Percentiles rank a stretch among this genome's conserved stretches.
Conservation (phyloP, 2,888 invertebrate genomes). For the Meiosimyza decipiens region DNA sequence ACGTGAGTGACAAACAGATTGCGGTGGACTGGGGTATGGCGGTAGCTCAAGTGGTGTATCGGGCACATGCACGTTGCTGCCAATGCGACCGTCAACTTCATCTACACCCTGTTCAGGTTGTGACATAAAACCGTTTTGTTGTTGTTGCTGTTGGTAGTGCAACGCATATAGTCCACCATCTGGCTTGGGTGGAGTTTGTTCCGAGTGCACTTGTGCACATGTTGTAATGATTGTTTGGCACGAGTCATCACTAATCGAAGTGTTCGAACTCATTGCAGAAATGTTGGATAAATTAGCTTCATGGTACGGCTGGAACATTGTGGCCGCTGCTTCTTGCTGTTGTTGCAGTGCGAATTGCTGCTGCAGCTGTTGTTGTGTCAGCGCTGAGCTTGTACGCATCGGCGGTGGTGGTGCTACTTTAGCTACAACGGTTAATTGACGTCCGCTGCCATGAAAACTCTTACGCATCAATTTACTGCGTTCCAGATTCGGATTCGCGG, state of each 20-base stretch:
- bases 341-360: constrained; percentile 73
- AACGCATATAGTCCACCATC: constrained; percentile 46
- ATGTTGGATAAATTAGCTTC: constrained; percentile 65
- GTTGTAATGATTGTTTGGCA: constrained; percentile 81
- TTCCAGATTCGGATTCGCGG: constrained; percentile 83
- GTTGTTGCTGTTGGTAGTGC: constrained; percentile 43
- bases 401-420: constrained; percentile 90
- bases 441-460: constrained; percentile 87
- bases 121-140: constrained; percentile 39
- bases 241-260: constrained; percentile 67
- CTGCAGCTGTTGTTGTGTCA: constrained; percentile 68
- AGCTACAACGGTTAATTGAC: constrained; percentile 82
- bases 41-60: constrained; percentile 72
- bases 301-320: constrained; percentile 61
- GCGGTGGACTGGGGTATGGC: constrained; percentile 83
- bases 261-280: constrained; percentile 66
- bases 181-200: constrained; percentile 76
- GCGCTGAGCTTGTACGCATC: constrained; percentile 86
- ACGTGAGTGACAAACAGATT: constrained; percentile 82
- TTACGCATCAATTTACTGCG: constrained; percentile 89
- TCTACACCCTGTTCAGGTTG: constrained; percentile 65
- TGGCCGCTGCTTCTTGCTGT: constrained; percentile 73
- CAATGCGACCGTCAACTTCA: constrained; percentile 71
- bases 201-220: constrained; percentile 85
- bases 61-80: constrained; percentile 37